Percentiles rank a stretch among this genome's conserved stretches.
phyloP scores from a whole-genome alignment of 2,888 invertebrate species.

The Drosophila heteroneura region DNA sequence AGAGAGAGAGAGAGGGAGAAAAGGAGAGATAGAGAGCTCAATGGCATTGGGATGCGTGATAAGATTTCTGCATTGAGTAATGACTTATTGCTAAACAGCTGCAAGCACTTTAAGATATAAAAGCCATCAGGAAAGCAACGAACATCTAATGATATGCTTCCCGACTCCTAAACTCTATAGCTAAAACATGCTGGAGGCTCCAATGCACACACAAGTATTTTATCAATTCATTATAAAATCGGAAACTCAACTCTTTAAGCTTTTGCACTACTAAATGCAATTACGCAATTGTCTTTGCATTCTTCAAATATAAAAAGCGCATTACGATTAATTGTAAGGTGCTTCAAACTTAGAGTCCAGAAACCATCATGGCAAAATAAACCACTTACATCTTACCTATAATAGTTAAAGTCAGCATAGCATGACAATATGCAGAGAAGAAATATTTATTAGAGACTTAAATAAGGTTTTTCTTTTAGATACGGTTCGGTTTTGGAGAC shows the following conservation, averaged over 20 bases:
- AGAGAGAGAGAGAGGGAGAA: neutral
- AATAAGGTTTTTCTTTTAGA: neutral
- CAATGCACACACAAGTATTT: neutral
- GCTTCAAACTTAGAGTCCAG: neutral
- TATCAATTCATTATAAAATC: neutral
- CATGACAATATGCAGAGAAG: neutral
- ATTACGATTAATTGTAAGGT: neutral
- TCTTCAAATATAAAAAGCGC: neutral
- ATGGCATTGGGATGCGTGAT: slow-evolving; percentile 45
- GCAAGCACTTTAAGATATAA: slow-evolving; percentile 40
- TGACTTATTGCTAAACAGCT: slow-evolving; percentile 52
- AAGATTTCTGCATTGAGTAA: slow-evolving; percentile 65
- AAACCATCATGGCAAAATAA: neutral
- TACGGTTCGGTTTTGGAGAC: neutral
- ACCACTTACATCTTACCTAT: too few species aligned
- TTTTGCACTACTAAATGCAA: neutral
- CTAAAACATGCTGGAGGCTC: neutral
- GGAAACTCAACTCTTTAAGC: neutral
- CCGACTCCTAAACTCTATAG: neutral
- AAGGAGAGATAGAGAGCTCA: neutral
- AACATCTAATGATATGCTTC: slow-evolving; percentile 28
- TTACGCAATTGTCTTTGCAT: neutral
- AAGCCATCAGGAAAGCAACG: slow-evolving; percentile 17
- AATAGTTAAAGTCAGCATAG: neutral
- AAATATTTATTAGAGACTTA: neutral